Conservation (phyloP, 2,797 vertebrate genomes). For the Valencia hispanica region DNA sequence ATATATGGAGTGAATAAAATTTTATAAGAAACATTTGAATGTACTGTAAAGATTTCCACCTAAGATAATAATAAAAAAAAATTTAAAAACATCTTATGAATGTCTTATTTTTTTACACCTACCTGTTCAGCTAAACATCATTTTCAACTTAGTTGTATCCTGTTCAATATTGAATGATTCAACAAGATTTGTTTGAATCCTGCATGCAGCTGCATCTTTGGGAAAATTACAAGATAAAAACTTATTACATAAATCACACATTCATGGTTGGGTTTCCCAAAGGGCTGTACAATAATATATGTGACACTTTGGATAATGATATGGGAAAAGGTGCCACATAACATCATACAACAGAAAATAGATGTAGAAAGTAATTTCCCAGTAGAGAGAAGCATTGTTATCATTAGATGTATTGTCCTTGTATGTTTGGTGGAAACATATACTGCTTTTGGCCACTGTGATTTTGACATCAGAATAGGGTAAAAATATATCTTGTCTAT, state of each 20-base stretch:
- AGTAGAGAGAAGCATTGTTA: neutral
- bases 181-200: slow-evolving; percentile 5
- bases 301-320: slow-evolving; percentile 28
- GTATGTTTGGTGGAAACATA: neutral
- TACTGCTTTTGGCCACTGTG: too few relatives aligned
- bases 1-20: neutral
- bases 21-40: neutral
- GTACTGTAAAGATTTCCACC: neutral
- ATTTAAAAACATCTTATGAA: neutral
- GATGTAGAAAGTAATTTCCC: neutral
- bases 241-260: slow-evolving; percentile 3
- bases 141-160: slow-evolving; percentile 22
- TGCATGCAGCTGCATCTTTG: neutral
- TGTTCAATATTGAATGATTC: slow-evolving; percentile 44
- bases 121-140: neutral
- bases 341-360: slow-evolving; percentile 9
- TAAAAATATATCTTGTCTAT: neutral
- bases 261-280: neutral
- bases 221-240: neutral
- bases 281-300: slow-evolving; percentile 6
- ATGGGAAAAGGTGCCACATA: neutral
- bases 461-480: neutral
- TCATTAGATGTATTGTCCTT: neutral
- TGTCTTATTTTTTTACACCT: neutral
- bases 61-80: neutral